A percentile compares a stretch with the other conserved stretches of the same genome.
These are phyloP conservation scores for Andrena trimmerana DNA, from an alignment of 2,888 invertebrate species.

Conservation along the genomic window DNA sequence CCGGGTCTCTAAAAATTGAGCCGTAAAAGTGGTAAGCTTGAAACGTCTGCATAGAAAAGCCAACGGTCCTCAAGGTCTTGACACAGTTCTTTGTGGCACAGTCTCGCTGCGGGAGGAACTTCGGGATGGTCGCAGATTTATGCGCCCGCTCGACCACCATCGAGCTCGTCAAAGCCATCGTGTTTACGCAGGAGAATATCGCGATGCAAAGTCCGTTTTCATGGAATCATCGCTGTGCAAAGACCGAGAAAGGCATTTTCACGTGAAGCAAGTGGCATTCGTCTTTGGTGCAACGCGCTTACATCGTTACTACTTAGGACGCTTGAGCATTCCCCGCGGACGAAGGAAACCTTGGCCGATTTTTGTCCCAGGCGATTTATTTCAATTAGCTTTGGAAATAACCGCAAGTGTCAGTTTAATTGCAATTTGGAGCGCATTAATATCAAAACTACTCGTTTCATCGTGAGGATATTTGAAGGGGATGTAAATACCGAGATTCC, in stretches of 20 bases:
- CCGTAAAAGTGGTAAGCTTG: not conserved
- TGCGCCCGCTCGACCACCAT: slow-evolving; percentile 35
- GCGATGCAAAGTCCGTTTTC: slow-evolving; percentile 35
- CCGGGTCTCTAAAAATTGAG: not conserved
- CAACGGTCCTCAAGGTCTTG: slow-evolving; percentile 6
- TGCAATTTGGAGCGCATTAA: not conserved
- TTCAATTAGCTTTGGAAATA: too few species aligned
- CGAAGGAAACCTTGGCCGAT: not conserved
- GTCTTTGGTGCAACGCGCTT: slow-evolving; percentile 20
- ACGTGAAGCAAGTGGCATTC: slow-evolving; percentile 10
- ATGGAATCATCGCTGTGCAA: slow-evolving; percentile 7
- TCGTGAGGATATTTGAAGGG: not conserved
- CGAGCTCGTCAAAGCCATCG: slow-evolving; percentile 40
- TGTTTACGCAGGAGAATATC: slow-evolving; percentile 52
- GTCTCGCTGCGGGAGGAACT: not conserved
- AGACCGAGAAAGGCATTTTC: not conserved
- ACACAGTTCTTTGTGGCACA: not conserved
- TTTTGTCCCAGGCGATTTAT: not conserved
- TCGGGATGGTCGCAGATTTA: slow-evolving; percentile 41
- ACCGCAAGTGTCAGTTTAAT: too few species aligned
- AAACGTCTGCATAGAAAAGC: not conserved
- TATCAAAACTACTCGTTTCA: not conserved
- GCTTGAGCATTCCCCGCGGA: not conserved
- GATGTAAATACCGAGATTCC: not conserved
- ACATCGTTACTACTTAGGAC: not conserved